A percentile compares a stretch with the other conserved stretches of the same genome.
Evolutionary conservation across 2,113 vertebrate genomes (phyloP).

Genomic region (Tringa solitaria): DNA sequence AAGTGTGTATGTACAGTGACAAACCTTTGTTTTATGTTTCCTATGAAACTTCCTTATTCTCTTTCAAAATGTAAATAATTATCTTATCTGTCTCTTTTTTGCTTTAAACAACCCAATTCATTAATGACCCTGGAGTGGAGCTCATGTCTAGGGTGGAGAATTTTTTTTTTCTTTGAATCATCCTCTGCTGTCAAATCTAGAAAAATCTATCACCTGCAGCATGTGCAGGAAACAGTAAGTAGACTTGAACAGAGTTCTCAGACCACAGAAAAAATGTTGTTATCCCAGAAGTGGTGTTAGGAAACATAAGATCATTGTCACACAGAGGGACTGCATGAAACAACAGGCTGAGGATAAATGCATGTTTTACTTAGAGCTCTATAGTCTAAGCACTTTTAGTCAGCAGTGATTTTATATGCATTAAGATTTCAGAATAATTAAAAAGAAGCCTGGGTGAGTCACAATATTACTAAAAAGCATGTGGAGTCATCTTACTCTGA

Average conservation of each 20-base stretch:
- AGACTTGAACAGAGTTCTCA: neutral
- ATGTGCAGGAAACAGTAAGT: neutral
- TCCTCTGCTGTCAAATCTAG: neutral
- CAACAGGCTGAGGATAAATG: neutral
- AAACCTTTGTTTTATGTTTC: neutral
- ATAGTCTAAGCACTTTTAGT: neutral
- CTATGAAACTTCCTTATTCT: neutral
- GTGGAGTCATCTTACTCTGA: neutral
- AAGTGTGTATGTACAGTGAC: neutral
- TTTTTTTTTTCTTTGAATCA: neutral
- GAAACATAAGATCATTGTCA: neutral
- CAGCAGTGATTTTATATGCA: neutral
- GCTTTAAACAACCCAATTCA: neutral
- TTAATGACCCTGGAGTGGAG: neutral
- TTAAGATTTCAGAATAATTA: neutral
- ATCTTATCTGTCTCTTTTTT: neutral
- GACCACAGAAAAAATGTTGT: neutral
- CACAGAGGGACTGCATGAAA: neutral
- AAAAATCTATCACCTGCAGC: neutral
- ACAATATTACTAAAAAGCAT: neutral
- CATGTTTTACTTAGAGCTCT: rapidly evolving
- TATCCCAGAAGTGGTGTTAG: neutral
- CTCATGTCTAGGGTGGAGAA: neutral
- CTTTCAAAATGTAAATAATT: neutral
- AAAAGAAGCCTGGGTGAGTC: neutral